These are phyloP conservation scores for Caiman crocodilus DNA, from an alignment of 2,797 vertebrate genomes.

Conservation along the genomic window DNA sequence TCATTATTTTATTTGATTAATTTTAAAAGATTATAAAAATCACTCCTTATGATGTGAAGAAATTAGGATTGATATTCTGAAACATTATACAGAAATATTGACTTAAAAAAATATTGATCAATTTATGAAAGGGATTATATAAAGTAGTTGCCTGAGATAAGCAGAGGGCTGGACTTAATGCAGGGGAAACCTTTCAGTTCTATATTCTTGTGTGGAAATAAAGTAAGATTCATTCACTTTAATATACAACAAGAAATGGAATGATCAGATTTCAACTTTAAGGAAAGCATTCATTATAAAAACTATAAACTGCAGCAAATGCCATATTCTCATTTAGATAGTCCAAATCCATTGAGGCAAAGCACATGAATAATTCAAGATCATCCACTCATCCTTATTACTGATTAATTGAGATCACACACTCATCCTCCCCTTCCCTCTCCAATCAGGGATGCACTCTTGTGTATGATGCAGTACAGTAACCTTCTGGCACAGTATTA, in stretches of 20 bases:
- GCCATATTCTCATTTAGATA: background rate
- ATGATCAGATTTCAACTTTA: background rate
- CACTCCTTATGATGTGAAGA: background rate
- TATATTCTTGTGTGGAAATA: background rate
- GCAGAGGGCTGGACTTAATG: background rate
- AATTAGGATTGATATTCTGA: too few species aligned
- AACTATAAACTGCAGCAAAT: conserved; percentile 3
- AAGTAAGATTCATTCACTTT: background rate
- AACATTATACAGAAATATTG: background rate
- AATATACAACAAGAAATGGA: background rate
- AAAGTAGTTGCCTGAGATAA: background rate
- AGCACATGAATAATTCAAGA: background rate
- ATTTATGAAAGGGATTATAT: background rate
- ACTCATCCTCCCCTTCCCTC: background rate
- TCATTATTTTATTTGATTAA: background rate
- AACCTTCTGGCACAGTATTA: background rate
- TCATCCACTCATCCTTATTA: background rate
- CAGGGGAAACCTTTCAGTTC: background rate
- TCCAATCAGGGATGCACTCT: background rate
- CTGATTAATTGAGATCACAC: background rate
- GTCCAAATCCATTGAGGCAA: conserved; percentile 15
- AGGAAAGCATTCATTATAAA: background rate
- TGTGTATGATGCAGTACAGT: background rate
- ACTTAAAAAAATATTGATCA: background rate
- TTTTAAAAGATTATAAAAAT: background rate